Evolutionary conservation across 2,113 vertebrate genomes (phyloP).

Genomic region (Dipodomys merriami): DNA sequence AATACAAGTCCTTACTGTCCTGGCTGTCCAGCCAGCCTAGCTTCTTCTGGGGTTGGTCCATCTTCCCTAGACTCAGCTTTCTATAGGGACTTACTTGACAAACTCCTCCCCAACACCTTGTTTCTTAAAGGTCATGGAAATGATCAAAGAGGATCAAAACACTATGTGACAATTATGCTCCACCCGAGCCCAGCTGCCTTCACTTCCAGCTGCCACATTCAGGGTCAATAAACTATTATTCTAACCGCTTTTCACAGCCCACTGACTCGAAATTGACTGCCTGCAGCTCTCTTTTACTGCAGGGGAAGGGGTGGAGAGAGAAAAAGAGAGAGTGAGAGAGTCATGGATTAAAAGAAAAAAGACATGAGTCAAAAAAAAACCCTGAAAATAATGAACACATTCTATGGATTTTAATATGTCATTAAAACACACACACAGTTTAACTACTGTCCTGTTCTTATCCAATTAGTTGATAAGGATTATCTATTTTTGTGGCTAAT

Average conservation of each 20-base stretch:
- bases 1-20: fast-evolving
- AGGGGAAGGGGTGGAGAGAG: conserved; percentile 8
- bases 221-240: conserved; percentile 96
- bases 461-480: not conserved
- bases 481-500: conserved; percentile 6
- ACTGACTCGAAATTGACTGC: conserved; percentile 92
- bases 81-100: not conserved
- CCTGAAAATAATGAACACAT: not conserved
- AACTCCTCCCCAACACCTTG: not conserved
- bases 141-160: conserved; percentile 76
- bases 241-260: conserved; percentile 91
- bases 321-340: not conserved
- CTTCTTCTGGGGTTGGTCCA: not conserved
- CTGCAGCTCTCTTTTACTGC: conserved; percentile 87
- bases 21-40: not conserved
- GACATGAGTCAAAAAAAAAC: not conserved
- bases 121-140: conserved; percentile 77
- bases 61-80: not conserved
- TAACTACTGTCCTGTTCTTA: not conserved
- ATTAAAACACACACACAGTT: not conserved
- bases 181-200: conserved; percentile 76
- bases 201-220: conserved; percentile 84
- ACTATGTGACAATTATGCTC: conserved; percentile 67
- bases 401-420: not conserved
- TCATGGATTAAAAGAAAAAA: not conserved